Conservation (phyloP, 1,140 invertebrate genomes). For the Zaprionus ghesquierei region DNA sequence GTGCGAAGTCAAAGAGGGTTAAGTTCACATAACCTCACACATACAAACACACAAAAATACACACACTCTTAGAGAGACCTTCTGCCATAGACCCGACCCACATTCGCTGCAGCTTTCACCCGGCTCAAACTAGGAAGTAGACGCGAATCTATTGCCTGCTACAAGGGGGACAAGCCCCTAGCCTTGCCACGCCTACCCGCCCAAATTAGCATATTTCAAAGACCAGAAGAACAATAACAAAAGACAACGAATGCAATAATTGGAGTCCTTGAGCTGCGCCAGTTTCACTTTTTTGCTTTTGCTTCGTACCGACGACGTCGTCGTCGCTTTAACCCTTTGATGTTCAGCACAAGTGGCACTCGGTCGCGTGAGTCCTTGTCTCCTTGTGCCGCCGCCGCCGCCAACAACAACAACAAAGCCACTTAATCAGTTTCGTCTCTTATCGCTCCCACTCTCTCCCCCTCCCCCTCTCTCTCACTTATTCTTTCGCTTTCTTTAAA, state of each 20-base stretch:
- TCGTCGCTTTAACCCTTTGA: conserved; percentile 65
- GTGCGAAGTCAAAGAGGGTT: conserved; percentile 71
- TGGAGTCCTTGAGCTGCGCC: conserved; percentile 69
- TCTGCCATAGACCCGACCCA: conserved; percentile 48
- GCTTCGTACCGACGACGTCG: conserved; percentile 60
- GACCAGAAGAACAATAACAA: conserved; percentile 51
- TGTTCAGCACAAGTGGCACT: conserved; percentile 73
- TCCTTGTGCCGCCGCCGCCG: conserved; percentile 40
- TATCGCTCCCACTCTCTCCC: not conserved
- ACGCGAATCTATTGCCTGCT: conserved; percentile 70
- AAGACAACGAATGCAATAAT: conserved; percentile 73
- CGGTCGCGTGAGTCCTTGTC: conserved; percentile 59
- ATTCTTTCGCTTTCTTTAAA: conserved; percentile 34
- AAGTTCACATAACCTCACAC: conserved; percentile 56
- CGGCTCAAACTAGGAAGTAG: conserved; percentile 56
- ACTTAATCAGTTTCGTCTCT: conserved; percentile 56
- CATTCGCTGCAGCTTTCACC: conserved; percentile 40
- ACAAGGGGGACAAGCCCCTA: conserved; percentile 13
- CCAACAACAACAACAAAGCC: conserved; percentile 26
- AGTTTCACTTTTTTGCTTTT: conserved; percentile 51
- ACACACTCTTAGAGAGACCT: conserved; percentile 1
- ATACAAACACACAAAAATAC: conserved; percentile 2
- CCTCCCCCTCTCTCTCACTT: not conserved
- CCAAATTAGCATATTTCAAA: conserved; percentile 78
- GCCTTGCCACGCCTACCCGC: not conserved